Percentiles rank a stretch among this genome's conserved stretches.
phyloP scores from a whole-genome alignment of 2,797 vertebrate species.

The Synaphobranchus kaupii region DNA sequence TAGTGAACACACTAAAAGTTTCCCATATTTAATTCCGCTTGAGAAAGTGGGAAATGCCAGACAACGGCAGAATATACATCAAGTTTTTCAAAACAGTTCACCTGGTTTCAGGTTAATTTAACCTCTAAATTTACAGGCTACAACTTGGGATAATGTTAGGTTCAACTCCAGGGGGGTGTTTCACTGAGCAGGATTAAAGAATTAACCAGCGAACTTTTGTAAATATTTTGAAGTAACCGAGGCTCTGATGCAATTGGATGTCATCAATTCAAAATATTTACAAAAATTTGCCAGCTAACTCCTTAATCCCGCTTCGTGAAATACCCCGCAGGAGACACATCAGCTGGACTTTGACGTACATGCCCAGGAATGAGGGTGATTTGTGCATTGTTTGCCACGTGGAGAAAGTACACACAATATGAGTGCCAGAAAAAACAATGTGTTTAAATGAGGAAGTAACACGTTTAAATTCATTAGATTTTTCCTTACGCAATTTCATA shows the following conservation, averaged over 20 bases:
- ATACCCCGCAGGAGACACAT: not conserved
- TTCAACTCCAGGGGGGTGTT: no score
- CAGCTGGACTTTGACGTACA: not conserved
- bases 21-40: not conserved
- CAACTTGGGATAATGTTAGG: no score
- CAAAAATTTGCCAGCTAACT: no score
- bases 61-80: not conserved
- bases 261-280: no score
- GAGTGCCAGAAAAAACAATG: not conserved
- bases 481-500: no score
- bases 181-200: no score
- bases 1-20: not conserved
- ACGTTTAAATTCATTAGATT: not conserved
- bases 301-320: no score
- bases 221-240: no score
- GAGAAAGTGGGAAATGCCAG: not conserved
- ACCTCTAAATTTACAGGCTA: no score
- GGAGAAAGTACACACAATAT: not conserved
- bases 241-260: no score
- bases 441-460: not conserved
- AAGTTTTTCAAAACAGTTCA: not conserved
- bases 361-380: not conserved
- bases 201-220: no score
- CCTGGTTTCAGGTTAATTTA: no score
- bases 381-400: not conserved